A percentile compares a stretch with the other conserved stretches of the same genome.
Conservation (phyloP, 2,888 invertebrate genomes). For the Lycocerus yunnanus region DNA sequence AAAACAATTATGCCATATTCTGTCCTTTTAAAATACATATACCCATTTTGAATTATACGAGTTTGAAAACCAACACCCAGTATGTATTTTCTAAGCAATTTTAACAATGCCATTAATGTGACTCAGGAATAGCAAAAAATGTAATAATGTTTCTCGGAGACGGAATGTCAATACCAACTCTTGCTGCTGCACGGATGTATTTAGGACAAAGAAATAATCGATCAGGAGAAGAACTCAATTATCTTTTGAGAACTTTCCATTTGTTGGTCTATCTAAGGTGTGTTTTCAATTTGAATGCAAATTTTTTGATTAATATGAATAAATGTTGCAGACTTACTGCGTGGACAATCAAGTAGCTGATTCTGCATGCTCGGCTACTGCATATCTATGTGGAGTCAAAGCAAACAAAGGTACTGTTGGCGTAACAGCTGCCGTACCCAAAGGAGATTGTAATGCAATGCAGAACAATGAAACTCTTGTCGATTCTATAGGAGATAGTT, state of each 20-base stretch:
- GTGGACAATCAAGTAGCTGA: slow-evolving; percentile 78
- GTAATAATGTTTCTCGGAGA: slow-evolving; percentile 84
- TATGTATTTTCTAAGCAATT: no score
- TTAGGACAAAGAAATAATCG: slow-evolving; percentile 65
- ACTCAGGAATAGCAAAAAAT: slow-evolving; percentile 66
- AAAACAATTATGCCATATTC: no score
- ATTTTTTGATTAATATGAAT: neutral
- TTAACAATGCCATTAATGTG: no score
- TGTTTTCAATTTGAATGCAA: neutral
- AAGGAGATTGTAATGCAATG: slow-evolving; percentile 67
- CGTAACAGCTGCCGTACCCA: slow-evolving; percentile 67
- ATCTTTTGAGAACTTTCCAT: slow-evolving; percentile 77
- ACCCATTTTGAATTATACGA: no score
- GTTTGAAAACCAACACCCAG: no score
- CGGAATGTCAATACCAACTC: slow-evolving; percentile 84
- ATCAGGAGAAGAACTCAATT: slow-evolving; percentile 70
- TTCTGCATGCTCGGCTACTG: slow-evolving; percentile 83
- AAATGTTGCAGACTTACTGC: slow-evolving; percentile 50
- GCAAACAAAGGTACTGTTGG: slow-evolving; percentile 78
- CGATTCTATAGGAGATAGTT: slow-evolving; percentile 72
- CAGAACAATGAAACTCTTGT: slow-evolving; percentile 63
- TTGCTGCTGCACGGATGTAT: slow-evolving; percentile 76
- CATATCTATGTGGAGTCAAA: slow-evolving; percentile 79
- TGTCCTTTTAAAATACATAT: no score
- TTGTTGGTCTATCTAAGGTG: slow-evolving; percentile 77